phyloP scores from a whole-genome alignment of 2,797 vertebrate species.

The Hyperoplus immaculatus region DNA sequence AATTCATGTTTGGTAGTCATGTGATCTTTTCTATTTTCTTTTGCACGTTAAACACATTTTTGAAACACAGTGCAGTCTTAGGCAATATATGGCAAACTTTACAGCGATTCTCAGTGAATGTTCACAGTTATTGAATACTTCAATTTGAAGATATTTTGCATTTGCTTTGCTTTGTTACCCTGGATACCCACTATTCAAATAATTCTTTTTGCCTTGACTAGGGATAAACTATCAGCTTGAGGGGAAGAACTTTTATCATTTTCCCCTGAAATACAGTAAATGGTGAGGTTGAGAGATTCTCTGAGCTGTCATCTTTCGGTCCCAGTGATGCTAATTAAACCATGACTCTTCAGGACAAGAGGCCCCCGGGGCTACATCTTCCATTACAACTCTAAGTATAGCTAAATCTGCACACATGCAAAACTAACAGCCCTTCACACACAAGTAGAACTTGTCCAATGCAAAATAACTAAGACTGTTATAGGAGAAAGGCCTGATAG shows the following conservation, averaged over 20 bases:
- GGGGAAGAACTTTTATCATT: slow-evolving; percentile 72
- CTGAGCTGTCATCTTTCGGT: slow-evolving; percentile 78
- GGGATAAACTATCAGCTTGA: slow-evolving; percentile 62
- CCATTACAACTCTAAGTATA: slow-evolving; percentile 78
- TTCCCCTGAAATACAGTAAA: slow-evolving; percentile 77
- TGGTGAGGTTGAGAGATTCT: slow-evolving; percentile 75
- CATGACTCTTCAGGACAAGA: slow-evolving; percentile 81
- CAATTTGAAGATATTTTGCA: slow-evolving; percentile 19
- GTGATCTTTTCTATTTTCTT: background rate
- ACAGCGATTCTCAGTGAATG: slow-evolving; percentile 9
- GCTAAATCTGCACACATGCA: slow-evolving; percentile 74
- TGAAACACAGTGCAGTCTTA: background rate
- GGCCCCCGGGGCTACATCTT: slow-evolving; percentile 76
- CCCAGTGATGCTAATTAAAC: slow-evolving; percentile 86
- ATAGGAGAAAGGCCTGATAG: slow-evolving; percentile 61
- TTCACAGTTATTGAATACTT: slow-evolving; percentile 19
- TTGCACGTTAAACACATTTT: background rate
- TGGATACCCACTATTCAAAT: slow-evolving; percentile 13
- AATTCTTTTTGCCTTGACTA: slow-evolving; percentile 30
- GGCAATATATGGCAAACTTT: background rate
- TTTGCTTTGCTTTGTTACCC: slow-evolving; percentile 21
- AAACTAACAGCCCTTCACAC: slow-evolving; percentile 67
- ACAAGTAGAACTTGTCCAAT: slow-evolving; percentile 61
- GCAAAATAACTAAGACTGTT: slow-evolving; percentile 70
- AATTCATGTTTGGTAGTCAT: background rate